Evolutionary conservation across 2,797 vertebrate genomes (phyloP), one percentile per base, ranked within the genome.

Genomic region (Typhlichthys subterraneus): DNA sequence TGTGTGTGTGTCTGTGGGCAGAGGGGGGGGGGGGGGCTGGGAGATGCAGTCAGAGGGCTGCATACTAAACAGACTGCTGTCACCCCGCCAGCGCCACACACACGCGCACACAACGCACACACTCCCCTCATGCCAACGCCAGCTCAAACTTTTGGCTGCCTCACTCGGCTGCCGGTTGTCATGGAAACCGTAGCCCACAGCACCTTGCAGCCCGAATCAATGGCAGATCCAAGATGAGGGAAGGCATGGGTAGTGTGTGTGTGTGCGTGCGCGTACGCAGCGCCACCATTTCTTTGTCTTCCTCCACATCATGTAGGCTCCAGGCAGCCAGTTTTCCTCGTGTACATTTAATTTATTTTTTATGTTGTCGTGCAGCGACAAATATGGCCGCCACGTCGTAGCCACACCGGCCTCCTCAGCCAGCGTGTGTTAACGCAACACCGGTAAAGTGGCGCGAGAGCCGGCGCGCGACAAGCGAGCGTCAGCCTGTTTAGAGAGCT

Each of bases 181-280:
- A 88, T 88, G 78, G 90, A 85, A 91, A 94, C 93, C 85, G 65
- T 92, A 88, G 91, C 93, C 90, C 90, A 90, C 79, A 89, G 92
- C 88, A 84, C 90, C 86, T 91, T 87, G 77, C 90, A 88, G 87
- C 88, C 86, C 83, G 85, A 94, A 92, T 93, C 91, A 88, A 91
- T 92, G 90, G 90, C 85, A 85, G 83, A 76, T 85, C 81, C 78
- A 66, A 87, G 83, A 90, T 63, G 57, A 84, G 75, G 78, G 78
- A 69, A 70, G 80, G 70, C 72, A 75, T 77, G 73, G 70, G 72
- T 73, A 63, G 70, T 13, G 9, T 59, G 71, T 38, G 78, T 55
- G 64, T 64, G 70, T 54, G 50, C 14, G 23, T 54, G 57, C 15
- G 51, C 51, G 65, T 53, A 59, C 61, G 69, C 59, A 55, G 61